Conservation (phyloP, 1,140 invertebrate genomes). For the Colletes latitarsis region DNA sequence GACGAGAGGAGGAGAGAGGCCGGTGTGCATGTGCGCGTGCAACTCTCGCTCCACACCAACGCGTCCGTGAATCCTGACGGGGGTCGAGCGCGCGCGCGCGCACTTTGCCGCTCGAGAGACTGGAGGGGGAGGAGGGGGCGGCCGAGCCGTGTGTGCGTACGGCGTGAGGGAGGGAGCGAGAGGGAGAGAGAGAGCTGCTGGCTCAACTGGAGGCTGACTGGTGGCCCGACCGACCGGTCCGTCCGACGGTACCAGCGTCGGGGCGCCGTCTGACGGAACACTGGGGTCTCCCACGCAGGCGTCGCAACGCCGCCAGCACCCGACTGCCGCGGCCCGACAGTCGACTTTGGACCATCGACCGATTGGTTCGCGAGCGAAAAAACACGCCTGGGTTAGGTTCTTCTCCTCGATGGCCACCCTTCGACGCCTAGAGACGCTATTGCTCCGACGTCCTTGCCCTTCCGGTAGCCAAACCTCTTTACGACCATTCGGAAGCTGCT, state of each 20-base stretch:
- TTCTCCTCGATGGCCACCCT: background rate
- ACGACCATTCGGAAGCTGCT: too few species aligned
- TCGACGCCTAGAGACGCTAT: background rate
- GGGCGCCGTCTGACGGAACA: constrained; percentile 73
- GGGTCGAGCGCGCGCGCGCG: background rate
- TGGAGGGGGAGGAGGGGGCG: background rate
- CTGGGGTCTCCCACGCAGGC: constrained; percentile 71
- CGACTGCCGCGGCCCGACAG: constrained; percentile 65
- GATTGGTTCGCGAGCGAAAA: constrained; percentile 36
- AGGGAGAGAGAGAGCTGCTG: constrained; percentile 66
- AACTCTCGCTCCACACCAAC: constrained; percentile 19
- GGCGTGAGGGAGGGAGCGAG: constrained; percentile 41
- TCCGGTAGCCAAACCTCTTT: too few species aligned
- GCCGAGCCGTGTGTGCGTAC: constrained; percentile 11
- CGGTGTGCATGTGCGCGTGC: constrained; percentile 41
- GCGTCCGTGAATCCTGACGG: constrained; percentile 5
- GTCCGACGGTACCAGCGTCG: constrained; percentile 75
- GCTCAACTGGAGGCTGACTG: constrained; percentile 74
- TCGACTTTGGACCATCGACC: constrained; percentile 76
- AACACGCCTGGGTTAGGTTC: background rate
- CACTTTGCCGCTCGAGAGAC: background rate
- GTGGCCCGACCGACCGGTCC: constrained; percentile 69
- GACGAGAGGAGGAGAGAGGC: constrained; percentile 57
- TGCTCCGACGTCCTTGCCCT: background rate
- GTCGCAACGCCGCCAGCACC: constrained; percentile 63